Percentiles rank a stretch among this genome's conserved stretches.
Evolutionary conservation across 2,797 vertebrate species (phyloP).

Genomic region (Microhierax caerulescens): DNA sequence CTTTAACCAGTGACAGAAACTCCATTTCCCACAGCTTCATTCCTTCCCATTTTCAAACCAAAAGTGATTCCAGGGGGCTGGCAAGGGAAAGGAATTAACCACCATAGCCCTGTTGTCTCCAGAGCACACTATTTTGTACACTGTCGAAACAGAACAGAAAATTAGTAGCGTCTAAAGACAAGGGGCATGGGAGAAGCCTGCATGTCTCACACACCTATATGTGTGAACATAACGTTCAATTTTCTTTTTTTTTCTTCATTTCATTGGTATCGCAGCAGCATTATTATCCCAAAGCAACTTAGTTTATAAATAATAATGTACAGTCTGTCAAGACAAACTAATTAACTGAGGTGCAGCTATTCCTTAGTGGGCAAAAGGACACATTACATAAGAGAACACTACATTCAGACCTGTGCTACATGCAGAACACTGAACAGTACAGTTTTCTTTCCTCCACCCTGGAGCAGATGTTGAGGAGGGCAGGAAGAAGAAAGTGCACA

Average conservation of each 20-base stretch:
- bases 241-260: background rate
- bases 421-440: background rate
- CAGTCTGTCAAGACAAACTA: background rate
- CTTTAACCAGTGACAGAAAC: background rate
- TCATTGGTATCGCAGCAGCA: background rate
- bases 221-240: background rate
- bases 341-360: background rate
- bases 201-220: background rate
- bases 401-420: background rate
- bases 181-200: background rate
- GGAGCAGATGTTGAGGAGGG: fast-evolving
- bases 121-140: background rate
- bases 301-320: background rate
- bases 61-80: background rate
- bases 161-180: background rate
- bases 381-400: background rate
- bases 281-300: background rate
- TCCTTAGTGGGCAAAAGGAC: background rate
- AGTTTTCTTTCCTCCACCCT: background rate
- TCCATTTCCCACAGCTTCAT: background rate
- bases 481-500: background rate
- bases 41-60: background rate
- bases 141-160: background rate
- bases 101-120: background rate
- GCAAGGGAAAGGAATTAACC: background rate